Percentiles rank a stretch among this genome's conserved stretches.
These are phyloP conservation scores for Athrips mouffetella DNA, from an alignment of 2,888 invertebrate species.

Conservation along the genomic window DNA sequence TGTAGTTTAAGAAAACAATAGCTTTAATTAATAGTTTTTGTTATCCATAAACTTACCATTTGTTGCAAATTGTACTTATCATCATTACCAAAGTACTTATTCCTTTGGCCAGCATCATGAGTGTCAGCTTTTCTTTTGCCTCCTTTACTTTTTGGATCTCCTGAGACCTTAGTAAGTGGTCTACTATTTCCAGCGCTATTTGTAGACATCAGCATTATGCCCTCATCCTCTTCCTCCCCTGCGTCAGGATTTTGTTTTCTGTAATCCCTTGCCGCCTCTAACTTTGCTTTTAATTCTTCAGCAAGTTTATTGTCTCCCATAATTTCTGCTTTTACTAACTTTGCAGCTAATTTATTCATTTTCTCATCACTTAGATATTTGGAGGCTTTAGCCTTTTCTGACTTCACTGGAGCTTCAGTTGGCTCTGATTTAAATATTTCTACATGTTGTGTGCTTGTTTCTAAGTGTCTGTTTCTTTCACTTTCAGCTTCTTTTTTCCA, in stretches of 20 bases:
- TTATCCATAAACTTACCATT: conserved; percentile 78
- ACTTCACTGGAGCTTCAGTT: conserved; percentile 18
- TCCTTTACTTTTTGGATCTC: conserved; percentile 62
- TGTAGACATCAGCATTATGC: conserved; percentile 83
- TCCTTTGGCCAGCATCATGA: conserved; percentile 84
- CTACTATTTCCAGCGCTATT: conserved; percentile 82
- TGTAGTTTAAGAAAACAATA: no score
- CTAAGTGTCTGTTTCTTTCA: conserved; percentile 9
- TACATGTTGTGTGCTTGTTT: conserved; percentile 9
- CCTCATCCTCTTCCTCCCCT: conserved; percentile 59
- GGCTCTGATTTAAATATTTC: conserved; percentile 8
- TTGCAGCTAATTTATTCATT: conserved; percentile 93
- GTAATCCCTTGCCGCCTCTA: conserved; percentile 83
- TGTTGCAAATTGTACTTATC: conserved; percentile 90
- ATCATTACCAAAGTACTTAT: conserved; percentile 93
- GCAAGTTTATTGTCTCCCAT: conserved; percentile 88
- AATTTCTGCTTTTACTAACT: conserved; percentile 95
- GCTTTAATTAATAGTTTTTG: no score
- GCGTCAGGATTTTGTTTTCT: conserved; percentile 62
- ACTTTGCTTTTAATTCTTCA: conserved; percentile 83
- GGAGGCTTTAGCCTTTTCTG: conserved; percentile 24
- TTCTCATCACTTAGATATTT: conserved; percentile 85
- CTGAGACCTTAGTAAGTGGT: conserved; percentile 75
- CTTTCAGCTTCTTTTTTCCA: conserved; percentile 40
- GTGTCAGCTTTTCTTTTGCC: conserved; percentile 82